Conservation (phyloP, 1,140 invertebrate species). For the Tigriopus japonicus region DNA sequence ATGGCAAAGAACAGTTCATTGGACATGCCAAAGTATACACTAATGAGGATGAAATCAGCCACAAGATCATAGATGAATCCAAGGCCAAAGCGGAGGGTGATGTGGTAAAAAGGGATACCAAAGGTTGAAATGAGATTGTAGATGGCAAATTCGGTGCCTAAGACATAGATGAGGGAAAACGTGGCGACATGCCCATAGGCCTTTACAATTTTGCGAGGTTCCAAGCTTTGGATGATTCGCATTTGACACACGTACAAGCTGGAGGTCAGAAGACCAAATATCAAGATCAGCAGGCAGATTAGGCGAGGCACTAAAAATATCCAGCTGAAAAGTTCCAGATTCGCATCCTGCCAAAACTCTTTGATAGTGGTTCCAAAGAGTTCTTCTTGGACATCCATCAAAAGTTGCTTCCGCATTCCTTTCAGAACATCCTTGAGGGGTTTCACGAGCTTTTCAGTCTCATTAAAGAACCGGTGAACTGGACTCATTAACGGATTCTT, state of each 20-base stretch:
- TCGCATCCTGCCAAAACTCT: background rate
- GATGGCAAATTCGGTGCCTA: constrained; percentile 6
- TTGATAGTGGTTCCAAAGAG: constrained; percentile 5
- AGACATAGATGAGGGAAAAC: constrained; percentile 9
- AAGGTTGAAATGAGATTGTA: constrained; percentile 11
- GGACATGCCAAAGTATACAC: constrained; percentile 9
- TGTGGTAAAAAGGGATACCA: constrained; percentile 12
- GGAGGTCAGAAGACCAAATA: constrained; percentile 1
- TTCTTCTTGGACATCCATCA: constrained; percentile 9
- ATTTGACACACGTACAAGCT: constrained; percentile 1
- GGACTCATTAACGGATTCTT: constrained; percentile 1
- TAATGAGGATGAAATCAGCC: constrained; percentile 7
- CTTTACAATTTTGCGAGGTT: constrained; percentile 2
- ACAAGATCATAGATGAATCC: constrained; percentile 14
- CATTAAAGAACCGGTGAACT: background rate
- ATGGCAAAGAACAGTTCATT: constrained; percentile 12
- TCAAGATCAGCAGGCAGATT: constrained; percentile 6
- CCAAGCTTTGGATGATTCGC: constrained; percentile 5
- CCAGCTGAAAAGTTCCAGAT: constrained; percentile 4
- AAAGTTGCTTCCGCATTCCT: constrained; percentile 6
- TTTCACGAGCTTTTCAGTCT: constrained; percentile 2
- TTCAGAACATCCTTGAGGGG: constrained; percentile 3
- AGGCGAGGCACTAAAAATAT: constrained; percentile 9
- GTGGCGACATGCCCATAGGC: constrained; percentile 9
- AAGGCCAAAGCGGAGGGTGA: constrained; percentile 3